Evolutionary conservation across 2,113 vertebrate species (phyloP).

Genomic region (Seriola dumerili): DNA sequence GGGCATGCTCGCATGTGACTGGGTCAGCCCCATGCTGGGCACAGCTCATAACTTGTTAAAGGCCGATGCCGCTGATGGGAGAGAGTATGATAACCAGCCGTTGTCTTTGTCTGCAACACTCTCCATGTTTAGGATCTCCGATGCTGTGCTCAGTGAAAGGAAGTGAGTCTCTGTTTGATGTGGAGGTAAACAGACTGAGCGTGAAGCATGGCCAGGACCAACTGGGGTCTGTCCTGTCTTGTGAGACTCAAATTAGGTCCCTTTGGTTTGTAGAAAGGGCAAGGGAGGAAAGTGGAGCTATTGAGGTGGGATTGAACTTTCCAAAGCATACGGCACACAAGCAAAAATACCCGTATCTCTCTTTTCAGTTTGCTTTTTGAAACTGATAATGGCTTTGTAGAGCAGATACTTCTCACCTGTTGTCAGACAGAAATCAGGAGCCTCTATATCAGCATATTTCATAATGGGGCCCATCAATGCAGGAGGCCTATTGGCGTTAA

Average conservation of each 20-base stretch:
- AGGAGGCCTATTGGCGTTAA: conserved; percentile 7
- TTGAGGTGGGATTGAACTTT: conserved; percentile 28
- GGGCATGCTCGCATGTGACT: conserved; percentile 31
- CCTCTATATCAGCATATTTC: conserved; percentile 27
- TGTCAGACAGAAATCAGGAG: not conserved
- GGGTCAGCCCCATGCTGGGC: conserved; percentile 29
- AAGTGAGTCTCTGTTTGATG: conserved; percentile 47
- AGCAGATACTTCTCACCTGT: not conserved
- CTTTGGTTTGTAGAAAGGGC: conserved; percentile 3
- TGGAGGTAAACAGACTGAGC: conserved; percentile 55
- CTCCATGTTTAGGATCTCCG: conserved; percentile 32
- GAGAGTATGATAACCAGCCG: conserved; percentile 14
- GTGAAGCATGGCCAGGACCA: conserved; percentile 57
- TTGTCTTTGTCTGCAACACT: conserved; percentile 31
- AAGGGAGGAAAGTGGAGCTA: not conserved
- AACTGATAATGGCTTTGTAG: conserved; percentile 3
- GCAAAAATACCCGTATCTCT: conserved; percentile 1
- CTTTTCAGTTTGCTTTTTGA: not conserved
- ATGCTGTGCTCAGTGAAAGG: conserved; percentile 28
- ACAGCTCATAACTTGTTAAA: conserved; percentile 50
- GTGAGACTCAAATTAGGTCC: conserved; percentile 19
- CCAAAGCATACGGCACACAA: not conserved
- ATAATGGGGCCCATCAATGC: conserved; percentile 13
- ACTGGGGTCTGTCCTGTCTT: conserved; percentile 31
- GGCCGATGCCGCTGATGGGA: conserved; percentile 24